Evolutionary conservation across 2,797 vertebrate genomes (phyloP), one percentile per base, ranked within the genome.

Genomic region (Poecile montanus): DNA sequence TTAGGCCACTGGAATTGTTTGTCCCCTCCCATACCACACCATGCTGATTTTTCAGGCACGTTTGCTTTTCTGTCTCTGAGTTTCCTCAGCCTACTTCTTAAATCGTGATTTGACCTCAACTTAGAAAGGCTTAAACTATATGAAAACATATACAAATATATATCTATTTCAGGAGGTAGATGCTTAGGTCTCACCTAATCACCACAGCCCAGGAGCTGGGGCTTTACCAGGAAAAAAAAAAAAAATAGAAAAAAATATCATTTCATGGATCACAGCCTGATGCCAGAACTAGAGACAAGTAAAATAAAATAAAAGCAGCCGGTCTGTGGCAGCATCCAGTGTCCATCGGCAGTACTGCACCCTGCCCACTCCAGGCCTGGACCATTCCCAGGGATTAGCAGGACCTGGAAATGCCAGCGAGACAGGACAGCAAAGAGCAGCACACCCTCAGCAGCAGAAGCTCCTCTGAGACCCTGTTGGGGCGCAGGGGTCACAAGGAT

Each of bases 321-420:
- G 81, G 93, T 86, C 91, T 96, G 88, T 75, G 90, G 95, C 93
- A 94, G 54, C 96, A 95, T 86, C 96, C 95, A 93, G 96, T 27
- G 94, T 65, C 80, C 51, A 2, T 5, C 3, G 0, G 10, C 5
- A 94, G 95, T 88, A 96, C 83, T 95, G 85, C 96, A 77, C 20
- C 2, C 17, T 29, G 30, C 26, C 16, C 44, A 8, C 7, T 3
- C 30, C 51, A 29, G 25, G 30, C 11, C 60, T 19, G 53, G 34
- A 23, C 20, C 27, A 5, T 27, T 42, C n/a, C 66, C 20, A 34
- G 30, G 56, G n/a, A 11, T 32, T 1, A 13, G 21, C 34, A 16
- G 18, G 47, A 51, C 30, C 53, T 29, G 32, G 26, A 50, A 17
- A 21, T 3, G 63, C 51, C 60, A 20, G 19, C 2, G 32, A 21